Evolutionary conservation across 1,140 invertebrate species (phyloP).

Genomic region (Laodelphax striatellus): DNA sequence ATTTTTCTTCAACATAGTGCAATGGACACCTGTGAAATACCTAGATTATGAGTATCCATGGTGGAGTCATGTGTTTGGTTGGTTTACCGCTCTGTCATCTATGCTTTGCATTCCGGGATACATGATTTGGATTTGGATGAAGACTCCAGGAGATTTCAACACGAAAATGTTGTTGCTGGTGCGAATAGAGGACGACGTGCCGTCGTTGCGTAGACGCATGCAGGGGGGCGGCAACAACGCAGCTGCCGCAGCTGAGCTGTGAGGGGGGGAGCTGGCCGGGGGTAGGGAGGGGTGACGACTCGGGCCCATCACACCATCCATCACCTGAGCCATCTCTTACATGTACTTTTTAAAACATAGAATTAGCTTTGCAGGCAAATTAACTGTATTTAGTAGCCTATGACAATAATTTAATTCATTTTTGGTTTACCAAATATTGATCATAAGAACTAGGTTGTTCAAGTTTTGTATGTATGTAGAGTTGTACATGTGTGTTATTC

Average conservation of each 20-base stretch:
- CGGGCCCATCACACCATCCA: too few species aligned
- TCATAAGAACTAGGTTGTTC: too few species aligned
- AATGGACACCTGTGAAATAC: constrained; percentile 90
- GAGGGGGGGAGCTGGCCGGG: too few species aligned
- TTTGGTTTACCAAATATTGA: too few species aligned
- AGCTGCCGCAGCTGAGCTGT: background rate
- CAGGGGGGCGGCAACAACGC: constrained; percentile 37
- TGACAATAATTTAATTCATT: too few species aligned
- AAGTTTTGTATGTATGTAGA: too few species aligned
- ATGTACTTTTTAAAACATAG: too few species aligned
- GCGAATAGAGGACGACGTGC: constrained; percentile 68
- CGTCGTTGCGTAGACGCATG: constrained; percentile 62
- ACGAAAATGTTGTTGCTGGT: constrained; percentile 72
- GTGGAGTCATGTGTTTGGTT: constrained; percentile 91
- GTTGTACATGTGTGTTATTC: too few species aligned
- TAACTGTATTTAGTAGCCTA: too few species aligned
- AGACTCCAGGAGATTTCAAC: constrained; percentile 68
- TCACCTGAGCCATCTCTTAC: too few species aligned
- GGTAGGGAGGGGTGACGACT: too few species aligned
- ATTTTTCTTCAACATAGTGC: constrained; percentile 89
- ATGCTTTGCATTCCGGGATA: constrained; percentile 95
- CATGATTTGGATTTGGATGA: constrained; percentile 73
- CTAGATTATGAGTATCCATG: constrained; percentile 89
- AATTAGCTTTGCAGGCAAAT: too few species aligned
- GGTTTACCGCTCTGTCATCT: constrained; percentile 88